Percentiles rank a stretch among this genome's conserved stretches.
Evolutionary conservation across 30 jellyfish, hydroid and myxozoan genomes (phyloP).

Genomic region (Aurelia sp.): DNA sequence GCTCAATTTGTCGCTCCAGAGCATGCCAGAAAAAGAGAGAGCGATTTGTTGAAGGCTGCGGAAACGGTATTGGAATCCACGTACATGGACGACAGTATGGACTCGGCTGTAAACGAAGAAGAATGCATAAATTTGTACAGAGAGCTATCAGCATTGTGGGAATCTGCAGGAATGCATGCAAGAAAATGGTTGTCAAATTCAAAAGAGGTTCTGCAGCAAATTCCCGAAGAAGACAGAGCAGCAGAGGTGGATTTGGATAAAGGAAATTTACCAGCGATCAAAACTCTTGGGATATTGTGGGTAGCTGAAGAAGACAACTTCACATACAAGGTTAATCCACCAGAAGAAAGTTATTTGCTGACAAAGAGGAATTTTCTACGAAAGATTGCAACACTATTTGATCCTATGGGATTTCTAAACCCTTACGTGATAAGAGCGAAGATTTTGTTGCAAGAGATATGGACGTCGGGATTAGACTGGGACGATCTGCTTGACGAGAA

Average conservation of each 20-base stretch:
- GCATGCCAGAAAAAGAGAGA: too few species aligned
- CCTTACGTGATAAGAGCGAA: conserved; percentile 29
- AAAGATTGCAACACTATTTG: conserved; percentile 25
- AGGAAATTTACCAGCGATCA: conserved; percentile 8
- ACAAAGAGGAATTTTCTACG: conserved; percentile 37
- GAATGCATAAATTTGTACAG: conserved; percentile 5
- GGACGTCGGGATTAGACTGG: conserved; percentile 34
- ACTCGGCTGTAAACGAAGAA: not conserved
- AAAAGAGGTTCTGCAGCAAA: not conserved
- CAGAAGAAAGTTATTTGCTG: not conserved
- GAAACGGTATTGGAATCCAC: too few species aligned
- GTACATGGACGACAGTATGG: too few species aligned
- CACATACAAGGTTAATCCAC: not conserved
- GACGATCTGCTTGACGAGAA: conserved; percentile 6
- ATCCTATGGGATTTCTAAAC: conserved; percentile 44
- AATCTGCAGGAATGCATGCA: conserved; percentile 51
- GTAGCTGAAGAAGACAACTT: conserved; percentile 9
- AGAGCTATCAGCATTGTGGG: conserved; percentile 36
- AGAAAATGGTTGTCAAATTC: conserved; percentile 48
- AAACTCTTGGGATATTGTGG: conserved; percentile 1
- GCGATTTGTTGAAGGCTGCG: too few species aligned
- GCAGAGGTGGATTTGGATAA: conserved; percentile 8
- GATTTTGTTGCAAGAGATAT: conserved; percentile 18
- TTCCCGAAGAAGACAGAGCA: conserved; percentile 48
- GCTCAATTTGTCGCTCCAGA: too few species aligned